Base-by-base conservation (phyloP, 2,888 invertebrate genomes). In the Stenichneumon culpator region DNA sequence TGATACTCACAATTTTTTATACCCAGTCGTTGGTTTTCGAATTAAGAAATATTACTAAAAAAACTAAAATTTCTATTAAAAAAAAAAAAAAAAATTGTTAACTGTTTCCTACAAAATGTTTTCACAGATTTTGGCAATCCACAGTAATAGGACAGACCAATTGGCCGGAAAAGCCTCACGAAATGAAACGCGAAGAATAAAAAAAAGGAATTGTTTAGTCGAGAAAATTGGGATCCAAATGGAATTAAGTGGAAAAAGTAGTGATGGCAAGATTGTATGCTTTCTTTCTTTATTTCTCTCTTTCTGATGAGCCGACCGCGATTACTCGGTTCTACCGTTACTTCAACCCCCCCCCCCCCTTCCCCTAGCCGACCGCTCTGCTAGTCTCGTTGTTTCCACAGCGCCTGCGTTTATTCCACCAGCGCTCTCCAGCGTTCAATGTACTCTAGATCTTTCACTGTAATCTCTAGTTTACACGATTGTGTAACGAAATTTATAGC, bases 281-380 rank as follows among this genome's bases (percentile, higher is more conserved):
- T 82, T 77, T 82, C 68, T 79, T 82, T 54, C 47, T 54, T 50
- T 79, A 11, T 79, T 82, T 68, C 78, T 82, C 79, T 75, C 63
- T 50, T 74, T 47, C 32, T 63, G 63, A 82, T 74, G 78, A 72
- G 67, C 67, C 79, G 82, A 85, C 85, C 85, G 85, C 85, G 79
- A 85, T 85, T 79, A 77, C 82, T 82, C 74, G 74, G 74, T 39
- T 82, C 79, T 79, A 85, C 85, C 85, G 85, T 85, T 82, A 85
- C 74, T 75, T 69, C 47, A 22, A 9, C 39, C 70, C 22, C 84
- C 47, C 75, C 25, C 9, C 74, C 47, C 60, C 9, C 36, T 14
- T 32, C 50, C 69, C n/a, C 7, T 60, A 4, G 44, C 44, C 44
- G 44, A 47, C 44, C 60, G 19, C 78, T 50, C 19, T 57, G 74